Evolutionary conservation across 2,797 vertebrate genomes (phyloP).

Genomic region (Melanotaenia boesemani): DNA sequence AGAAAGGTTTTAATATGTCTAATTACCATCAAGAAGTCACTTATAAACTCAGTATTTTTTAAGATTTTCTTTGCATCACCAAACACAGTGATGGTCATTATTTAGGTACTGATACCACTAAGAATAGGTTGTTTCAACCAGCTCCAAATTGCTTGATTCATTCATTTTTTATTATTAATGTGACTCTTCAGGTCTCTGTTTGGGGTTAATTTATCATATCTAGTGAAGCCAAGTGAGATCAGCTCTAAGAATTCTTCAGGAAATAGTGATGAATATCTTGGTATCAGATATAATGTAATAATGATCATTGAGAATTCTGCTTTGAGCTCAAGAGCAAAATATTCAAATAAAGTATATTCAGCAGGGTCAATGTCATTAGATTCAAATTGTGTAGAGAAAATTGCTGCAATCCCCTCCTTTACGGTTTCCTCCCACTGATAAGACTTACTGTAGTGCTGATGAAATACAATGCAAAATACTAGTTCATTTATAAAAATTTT

Average conservation of each 20-base stretch:
- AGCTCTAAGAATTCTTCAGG: neutral
- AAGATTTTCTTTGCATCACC: neutral
- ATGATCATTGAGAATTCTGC: neutral
- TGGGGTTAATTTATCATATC: neutral
- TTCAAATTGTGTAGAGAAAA: neutral
- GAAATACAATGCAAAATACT: neutral
- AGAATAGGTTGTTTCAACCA: neutral
- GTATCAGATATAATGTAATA: neutral
- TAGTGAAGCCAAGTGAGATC: neutral
- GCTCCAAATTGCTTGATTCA: neutral
- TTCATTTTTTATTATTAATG: neutral
- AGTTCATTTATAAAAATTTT: neutral
- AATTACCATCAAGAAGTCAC: neutral
- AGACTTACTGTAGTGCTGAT: no score
- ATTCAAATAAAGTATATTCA: conserved; percentile 4
- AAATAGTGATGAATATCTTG: neutral
- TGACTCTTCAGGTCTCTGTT: neutral
- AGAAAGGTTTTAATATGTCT: no score
- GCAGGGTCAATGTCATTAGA: conserved; percentile 1
- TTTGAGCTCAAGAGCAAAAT: neutral
- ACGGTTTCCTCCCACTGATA: neutral
- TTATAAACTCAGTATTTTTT: neutral
- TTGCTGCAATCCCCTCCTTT: neutral
- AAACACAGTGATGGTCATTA: neutral
- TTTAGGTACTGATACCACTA: neutral